Base-by-base conservation (phyloP, 2,113 vertebrate genomes). In the Macrotis lagotis region DNA sequence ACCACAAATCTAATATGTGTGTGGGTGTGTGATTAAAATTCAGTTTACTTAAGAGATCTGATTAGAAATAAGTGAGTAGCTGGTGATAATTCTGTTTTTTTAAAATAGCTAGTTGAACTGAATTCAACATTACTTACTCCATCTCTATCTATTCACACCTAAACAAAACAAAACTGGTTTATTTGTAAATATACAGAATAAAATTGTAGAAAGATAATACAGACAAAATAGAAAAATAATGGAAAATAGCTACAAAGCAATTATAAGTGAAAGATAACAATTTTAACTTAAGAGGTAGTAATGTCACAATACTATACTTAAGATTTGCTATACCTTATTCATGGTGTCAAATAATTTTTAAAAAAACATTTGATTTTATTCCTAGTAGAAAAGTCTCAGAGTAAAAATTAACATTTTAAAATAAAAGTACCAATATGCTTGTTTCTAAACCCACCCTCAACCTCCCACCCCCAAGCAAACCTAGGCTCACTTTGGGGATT, bases 1-100 rank as follows among this genome's bases (percentile, higher is more conserved):
- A 53, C 52, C 55, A 66, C 55, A 66, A 66, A 66, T 26, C 26
- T 0, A 37, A 9, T 66, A 5, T 28, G 25, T 28, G 25, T 26
- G 53, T 10, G 53, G 5, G 28, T 12, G 55, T 31, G 10, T 53
- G 28, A 37, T 66, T 66, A 66, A 92, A 37, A 96, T 66, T 47
- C 14, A 92, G 92, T 50, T 50, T 53, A 51, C 10, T 89, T 48
- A 92, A 37, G 9, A 47, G 6, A 91, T 89, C 25, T 49, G 3
- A 25, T 92, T 90, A 88, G 25, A 48, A 96, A 96, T 66, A 37
- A 66, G 28, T 66, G 31, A 12, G 93, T 59, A 91, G 51, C 50
- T 92, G 22, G 44, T 47, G 47, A 90, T 55, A 92, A 55, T 92
- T 96, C 89, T 92, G 26, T 59, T 50, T 2, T 91, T 94, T 95